phyloP scores from a whole-genome alignment of 2,113 vertebrate genomes.

The Plectropomus leopardus region DNA sequence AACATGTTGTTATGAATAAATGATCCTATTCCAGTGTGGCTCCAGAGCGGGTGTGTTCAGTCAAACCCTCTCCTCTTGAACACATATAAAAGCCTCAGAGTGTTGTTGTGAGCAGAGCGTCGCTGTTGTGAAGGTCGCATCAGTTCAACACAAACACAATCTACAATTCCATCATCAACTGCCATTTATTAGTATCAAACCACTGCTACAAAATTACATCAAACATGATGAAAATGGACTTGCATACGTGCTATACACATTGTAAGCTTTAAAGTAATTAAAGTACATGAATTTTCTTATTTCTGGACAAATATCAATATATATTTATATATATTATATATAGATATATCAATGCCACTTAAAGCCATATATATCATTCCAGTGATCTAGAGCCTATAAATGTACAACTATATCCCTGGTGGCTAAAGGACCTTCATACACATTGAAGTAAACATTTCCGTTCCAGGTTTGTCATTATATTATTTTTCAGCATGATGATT shows the following conservation, averaged over 20 bases:
- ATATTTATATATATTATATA: conserved; percentile 76
- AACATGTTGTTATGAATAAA: conserved; percentile 63
- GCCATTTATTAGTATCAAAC: conserved; percentile 89
- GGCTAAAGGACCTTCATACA: conserved; percentile 82
- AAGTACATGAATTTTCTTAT: conserved; percentile 80
- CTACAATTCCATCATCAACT: conserved; percentile 82
- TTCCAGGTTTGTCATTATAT: conserved; percentile 78
- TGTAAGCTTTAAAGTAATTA: conserved; percentile 84
- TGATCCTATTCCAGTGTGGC: conserved; percentile 8
- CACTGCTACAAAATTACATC: conserved; percentile 88
- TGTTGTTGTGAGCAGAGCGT: neutral
- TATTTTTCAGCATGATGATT: conserved; percentile 69
- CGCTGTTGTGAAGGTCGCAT: conserved; percentile 6
- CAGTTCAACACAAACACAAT: conserved; percentile 63
- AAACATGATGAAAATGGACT: conserved; percentile 85
- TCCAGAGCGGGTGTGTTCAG: conserved; percentile 22
- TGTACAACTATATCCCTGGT: conserved; percentile 84
- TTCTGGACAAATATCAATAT: conserved; percentile 85
- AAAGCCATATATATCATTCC: conserved; percentile 85
- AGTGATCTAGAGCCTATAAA: conserved; percentile 85
- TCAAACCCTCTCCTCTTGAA: conserved; percentile 10
- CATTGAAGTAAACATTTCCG: conserved; percentile 81
- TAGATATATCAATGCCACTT: conserved; percentile 85
- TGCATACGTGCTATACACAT: conserved; percentile 87
- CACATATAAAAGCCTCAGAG: conserved; percentile 8